Conservation (phyloP, 2,113 vertebrate genomes). For the Cacatua alba region DNA sequence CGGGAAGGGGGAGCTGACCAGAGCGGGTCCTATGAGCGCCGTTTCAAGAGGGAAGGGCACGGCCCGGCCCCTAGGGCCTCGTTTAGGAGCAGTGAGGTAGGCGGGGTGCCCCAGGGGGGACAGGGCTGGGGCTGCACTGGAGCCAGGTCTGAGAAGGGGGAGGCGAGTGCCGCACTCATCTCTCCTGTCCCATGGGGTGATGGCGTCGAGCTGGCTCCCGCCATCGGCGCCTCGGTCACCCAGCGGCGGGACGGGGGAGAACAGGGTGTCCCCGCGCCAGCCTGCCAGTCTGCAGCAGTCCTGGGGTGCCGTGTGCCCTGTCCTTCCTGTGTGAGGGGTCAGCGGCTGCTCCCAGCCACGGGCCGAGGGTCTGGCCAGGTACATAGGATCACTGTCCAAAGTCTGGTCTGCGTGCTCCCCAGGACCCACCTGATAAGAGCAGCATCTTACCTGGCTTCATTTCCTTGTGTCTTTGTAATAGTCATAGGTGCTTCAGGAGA, state of each 20-base stretch:
- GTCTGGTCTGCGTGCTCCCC: not conserved
- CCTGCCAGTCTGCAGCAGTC: too few relatives aligned
- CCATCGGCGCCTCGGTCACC: not conserved
- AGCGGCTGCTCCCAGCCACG: rapidly evolving
- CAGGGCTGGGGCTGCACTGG: rapidly evolving
- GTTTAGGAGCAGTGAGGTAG: not conserved
- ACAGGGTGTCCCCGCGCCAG: rapidly evolving
- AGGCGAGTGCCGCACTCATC: too few relatives aligned
- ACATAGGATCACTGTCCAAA: rapidly evolving
- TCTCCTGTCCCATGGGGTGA: rapidly evolving
- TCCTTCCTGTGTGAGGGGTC: not conserved
- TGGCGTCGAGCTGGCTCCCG: not conserved
- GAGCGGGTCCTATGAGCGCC: too few relatives aligned
- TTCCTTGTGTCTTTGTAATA: rapidly evolving
- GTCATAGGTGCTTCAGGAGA: not conserved
- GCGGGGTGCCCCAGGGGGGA: not conserved
- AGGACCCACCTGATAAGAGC: rapidly evolving
- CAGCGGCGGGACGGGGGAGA: rapidly evolving
- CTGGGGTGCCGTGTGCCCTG: not conserved
- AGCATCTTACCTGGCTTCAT: not conserved
- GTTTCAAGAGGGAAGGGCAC: too few relatives aligned
- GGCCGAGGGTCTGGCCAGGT: not conserved
- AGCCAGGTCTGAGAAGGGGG: not conserved
- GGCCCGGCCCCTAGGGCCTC: too few relatives aligned
- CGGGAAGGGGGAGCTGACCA: too few relatives aligned